These are phyloP conservation scores for Gobius niger DNA, from an alignment of 2,113 vertebrate genomes.

Conservation along the genomic window DNA sequence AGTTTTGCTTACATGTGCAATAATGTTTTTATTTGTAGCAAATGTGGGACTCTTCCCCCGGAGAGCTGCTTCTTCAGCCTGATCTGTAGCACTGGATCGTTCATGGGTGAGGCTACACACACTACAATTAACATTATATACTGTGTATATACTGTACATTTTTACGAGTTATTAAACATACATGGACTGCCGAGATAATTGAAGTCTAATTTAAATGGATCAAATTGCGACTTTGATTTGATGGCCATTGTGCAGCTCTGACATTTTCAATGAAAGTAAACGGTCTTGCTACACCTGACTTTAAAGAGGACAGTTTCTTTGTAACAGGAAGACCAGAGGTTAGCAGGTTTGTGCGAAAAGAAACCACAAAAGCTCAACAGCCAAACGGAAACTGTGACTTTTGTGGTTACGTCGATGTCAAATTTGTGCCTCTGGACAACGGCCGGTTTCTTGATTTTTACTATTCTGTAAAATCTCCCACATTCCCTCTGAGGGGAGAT, in stretches of 20 bases:
- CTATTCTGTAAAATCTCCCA: too few relatives aligned
- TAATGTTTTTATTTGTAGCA: slow-evolving; percentile 68
- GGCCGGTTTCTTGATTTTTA: too few relatives aligned
- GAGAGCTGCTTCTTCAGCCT: slow-evolving; percentile 95
- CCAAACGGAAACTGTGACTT: slow-evolving; percentile 1
- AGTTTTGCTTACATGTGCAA: neutral
- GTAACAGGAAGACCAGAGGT: neutral
- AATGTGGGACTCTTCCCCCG: slow-evolving; percentile 87
- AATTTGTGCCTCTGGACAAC: too few relatives aligned
- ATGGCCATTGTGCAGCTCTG: too few relatives aligned
- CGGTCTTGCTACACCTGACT: neutral
- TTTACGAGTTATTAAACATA: neutral
- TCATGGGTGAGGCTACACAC: slow-evolving; percentile 80
- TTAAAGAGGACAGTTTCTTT: neutral
- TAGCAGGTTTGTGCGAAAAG: neutral
- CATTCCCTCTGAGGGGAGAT: too few relatives aligned
- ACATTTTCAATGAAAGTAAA: too few relatives aligned
- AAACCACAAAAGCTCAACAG: neutral
- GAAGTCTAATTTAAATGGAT: too few relatives aligned
- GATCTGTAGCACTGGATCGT: slow-evolving; percentile 89
- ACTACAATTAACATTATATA: neutral
- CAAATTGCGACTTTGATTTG: too few relatives aligned
- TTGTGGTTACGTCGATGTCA: too few relatives aligned
- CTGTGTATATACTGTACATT: neutral
- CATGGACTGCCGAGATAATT: too few relatives aligned